These are phyloP conservation scores for Athalia cordata DNA, from an alignment of 2,888 invertebrate genomes.

Conservation along the genomic window DNA sequence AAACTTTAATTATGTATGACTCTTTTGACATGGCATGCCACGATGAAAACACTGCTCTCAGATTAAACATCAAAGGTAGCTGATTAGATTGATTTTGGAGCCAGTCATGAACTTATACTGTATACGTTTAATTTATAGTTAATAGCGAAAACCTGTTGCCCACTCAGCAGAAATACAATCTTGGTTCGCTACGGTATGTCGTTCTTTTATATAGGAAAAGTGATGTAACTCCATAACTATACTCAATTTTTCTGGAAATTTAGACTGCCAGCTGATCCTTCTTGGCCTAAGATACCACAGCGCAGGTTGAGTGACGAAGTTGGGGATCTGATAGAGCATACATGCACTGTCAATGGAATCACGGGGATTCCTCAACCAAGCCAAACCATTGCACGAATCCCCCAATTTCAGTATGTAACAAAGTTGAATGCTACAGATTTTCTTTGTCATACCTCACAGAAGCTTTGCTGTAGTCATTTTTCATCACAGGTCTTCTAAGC, in stretches of 20 bases:
- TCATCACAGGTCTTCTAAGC: slow-evolving; percentile 31
- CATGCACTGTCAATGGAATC: slow-evolving; percentile 61
- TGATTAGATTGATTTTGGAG: not conserved
- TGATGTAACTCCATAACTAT: not conserved
- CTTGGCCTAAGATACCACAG: slow-evolving; percentile 70
- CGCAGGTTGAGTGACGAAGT: slow-evolving; percentile 60
- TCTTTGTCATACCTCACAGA: not conserved
- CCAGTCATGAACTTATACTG: not conserved
- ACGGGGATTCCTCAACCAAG: slow-evolving; percentile 61
- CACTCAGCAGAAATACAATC: slow-evolving; percentile 56
- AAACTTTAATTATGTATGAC: slow-evolving; percentile 55
- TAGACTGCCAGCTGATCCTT: slow-evolving; percentile 67
- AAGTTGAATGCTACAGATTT: not conserved
- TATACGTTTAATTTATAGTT: slow-evolving; percentile 54
- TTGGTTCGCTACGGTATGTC: slow-evolving; percentile 63
- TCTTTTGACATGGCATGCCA: slow-evolving; percentile 64
- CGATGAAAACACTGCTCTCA: slow-evolving; percentile 58
- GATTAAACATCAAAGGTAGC: slow-evolving; percentile 64
- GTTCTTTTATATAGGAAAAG: not conserved
- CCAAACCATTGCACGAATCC: slow-evolving; percentile 57
- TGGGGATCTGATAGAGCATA: slow-evolving; percentile 59
- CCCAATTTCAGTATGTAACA: slow-evolving; percentile 56
- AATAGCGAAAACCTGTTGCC: slow-evolving; percentile 65
- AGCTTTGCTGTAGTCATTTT: not conserved
- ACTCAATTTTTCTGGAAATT: slow-evolving; percentile 21